Conservation (phyloP, 2,797 vertebrate genomes). For the Eptatretus atami region DNA sequence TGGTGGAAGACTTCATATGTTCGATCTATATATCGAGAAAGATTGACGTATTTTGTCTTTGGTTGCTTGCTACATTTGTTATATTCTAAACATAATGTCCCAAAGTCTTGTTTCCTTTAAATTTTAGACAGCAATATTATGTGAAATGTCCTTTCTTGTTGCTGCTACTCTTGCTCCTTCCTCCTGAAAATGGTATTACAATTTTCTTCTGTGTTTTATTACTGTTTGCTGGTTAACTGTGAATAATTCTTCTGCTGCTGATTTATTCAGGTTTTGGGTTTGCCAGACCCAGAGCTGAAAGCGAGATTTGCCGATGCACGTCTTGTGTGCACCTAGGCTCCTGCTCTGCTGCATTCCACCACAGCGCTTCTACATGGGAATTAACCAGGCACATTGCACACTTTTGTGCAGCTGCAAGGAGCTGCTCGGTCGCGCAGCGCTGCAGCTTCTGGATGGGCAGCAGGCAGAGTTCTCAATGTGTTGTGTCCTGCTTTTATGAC, state of each 20-base stretch:
- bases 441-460: conserved; percentile 68
- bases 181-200: too few relatives aligned
- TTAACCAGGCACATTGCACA: conserved; percentile 76
- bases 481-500: too few relatives aligned
- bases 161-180: too few relatives aligned
- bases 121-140: too few relatives aligned
- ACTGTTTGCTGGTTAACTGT: background rate
- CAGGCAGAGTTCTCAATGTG: conserved; percentile 17
- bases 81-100: too few relatives aligned
- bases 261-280: conserved; percentile 26
- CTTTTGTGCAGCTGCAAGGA: conserved; percentile 86
- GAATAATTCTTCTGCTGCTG: background rate
- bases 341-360: conserved; percentile 81
- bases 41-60: too few relatives aligned
- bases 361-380: conserved; percentile 76
- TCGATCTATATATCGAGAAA: too few relatives aligned
- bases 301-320: conserved; percentile 43
- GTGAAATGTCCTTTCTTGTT: too few relatives aligned
- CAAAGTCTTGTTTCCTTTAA: too few relatives aligned
- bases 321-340: conserved; percentile 58
- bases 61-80: too few relatives aligned
- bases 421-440: conserved; percentile 59
- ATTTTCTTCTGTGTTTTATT: background rate
- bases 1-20: too few relatives aligned
- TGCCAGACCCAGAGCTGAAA: conserved; percentile 25